Evolutionary conservation across 2,888 invertebrate species (phyloP).

Genomic region (Catocala sponsa): DNA sequence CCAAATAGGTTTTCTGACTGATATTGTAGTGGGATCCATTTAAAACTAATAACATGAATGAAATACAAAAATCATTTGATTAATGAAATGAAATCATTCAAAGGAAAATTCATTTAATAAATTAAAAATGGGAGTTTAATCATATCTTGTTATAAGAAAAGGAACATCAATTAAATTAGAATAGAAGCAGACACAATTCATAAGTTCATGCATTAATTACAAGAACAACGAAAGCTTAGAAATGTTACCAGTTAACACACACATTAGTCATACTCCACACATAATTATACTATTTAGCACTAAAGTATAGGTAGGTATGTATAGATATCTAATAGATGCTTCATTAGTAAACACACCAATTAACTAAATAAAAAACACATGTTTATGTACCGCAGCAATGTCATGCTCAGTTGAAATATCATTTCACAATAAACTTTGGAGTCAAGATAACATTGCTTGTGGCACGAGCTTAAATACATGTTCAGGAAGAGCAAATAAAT

Average conservation of each 20-base stretch:
- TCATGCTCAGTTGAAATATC: too few species aligned
- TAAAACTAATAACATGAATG: not conserved
- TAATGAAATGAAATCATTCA: not conserved
- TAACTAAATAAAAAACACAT: not conserved
- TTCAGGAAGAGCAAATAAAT: too few species aligned
- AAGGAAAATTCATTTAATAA: not conserved
- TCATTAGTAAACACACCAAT: not conserved
- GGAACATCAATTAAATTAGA: not conserved
- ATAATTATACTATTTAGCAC: too few species aligned
- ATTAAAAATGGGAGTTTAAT: not conserved
- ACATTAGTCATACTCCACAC: too few species aligned
- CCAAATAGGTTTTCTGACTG: too few species aligned
- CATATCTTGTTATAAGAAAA: not conserved
- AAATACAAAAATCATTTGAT: constrained; percentile 5
- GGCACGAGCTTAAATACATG: too few species aligned
- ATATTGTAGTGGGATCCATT: too few species aligned
- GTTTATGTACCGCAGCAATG: too few species aligned
- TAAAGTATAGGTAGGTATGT: too few species aligned
- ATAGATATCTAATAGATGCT: too few species aligned
- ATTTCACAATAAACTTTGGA: too few species aligned
- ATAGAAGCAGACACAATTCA: constrained; percentile 5
- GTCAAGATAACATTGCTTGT: too few species aligned
- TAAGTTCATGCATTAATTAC: constrained; percentile 2
- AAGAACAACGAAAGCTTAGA: constrained; percentile 9
- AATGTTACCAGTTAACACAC: not conserved